Conservation (phyloP, 2,113 vertebrate genomes). For the Poicephalus meyeri region DNA sequence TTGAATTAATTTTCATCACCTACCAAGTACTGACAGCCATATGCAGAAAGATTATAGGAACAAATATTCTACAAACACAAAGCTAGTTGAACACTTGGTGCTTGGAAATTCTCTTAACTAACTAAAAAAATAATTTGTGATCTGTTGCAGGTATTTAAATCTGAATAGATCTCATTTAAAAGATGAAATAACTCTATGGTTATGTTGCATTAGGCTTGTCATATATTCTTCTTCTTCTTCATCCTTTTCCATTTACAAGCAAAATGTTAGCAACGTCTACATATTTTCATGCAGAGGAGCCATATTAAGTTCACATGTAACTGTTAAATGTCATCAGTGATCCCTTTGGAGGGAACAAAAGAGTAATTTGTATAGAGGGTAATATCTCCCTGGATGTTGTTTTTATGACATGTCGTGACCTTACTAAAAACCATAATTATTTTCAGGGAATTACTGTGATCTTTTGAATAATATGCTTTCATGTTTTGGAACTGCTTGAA, state of each 20-base stretch:
- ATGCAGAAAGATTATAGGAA: neutral
- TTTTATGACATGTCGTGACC: constrained; percentile 21
- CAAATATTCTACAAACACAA: neutral
- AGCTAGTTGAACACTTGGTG: neutral
- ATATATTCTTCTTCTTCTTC: neutral
- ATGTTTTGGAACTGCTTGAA: neutral
- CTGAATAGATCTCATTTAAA: neutral
- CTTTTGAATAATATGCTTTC: constrained; percentile 33
- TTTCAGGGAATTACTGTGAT: constrained; percentile 14
- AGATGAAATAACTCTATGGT: neutral
- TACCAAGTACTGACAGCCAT: neutral
- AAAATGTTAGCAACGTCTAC: neutral
- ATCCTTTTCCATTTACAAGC: neutral
- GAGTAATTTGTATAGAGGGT: constrained; percentile 27
- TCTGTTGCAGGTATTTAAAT: neutral
- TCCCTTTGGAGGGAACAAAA: constrained; percentile 16
- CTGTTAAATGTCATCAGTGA: constrained; percentile 1
- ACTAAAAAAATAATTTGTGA: neutral
- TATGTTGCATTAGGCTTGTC: neutral
- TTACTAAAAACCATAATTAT: constrained; percentile 5
- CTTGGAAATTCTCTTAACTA: neutral
- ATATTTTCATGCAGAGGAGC: neutral
- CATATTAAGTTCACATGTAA: neutral
- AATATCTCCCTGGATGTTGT: neutral
- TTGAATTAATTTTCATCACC: neutral